Base-by-base conservation (phyloP, 2,113 vertebrate species). In the Caretta caretta region DNA sequence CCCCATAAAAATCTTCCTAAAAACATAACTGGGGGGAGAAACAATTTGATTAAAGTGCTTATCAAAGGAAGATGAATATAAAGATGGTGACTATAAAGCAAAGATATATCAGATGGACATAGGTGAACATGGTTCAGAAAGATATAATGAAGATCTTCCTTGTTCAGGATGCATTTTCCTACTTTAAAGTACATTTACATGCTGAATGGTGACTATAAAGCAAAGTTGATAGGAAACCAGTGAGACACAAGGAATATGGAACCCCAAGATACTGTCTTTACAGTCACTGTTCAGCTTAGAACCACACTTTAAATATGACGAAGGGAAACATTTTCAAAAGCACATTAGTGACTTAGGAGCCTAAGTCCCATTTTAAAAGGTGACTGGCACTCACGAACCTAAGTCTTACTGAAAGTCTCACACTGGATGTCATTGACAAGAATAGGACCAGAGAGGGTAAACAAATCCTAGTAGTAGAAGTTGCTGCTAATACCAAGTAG, bases 401-500 rank as follows among this genome's bases (percentile, higher is more conserved):
- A 76, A 6, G 42, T 80, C 93, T 84, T 49, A 13, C 38, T 89
- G 53, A 92, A 93, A 97, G 19, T 84, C 57, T 31, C 0, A 0
- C 42, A n/a, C 72, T 56, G 81, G 0, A 0, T 84, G 69, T 42
- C 1, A 2, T 50, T 91, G 75, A 85, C 65, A 35, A 85, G 42
- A 4, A 0, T 3, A 19, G 49, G 19, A 11, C 1, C 65, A 84
- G 53, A 16, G 17, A 92, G 35, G 14, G n/a, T 27, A 27, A 92
- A 7, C 0, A 0, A 81, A 80, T 53, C 54, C 54, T 48, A 0
- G 49, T 56, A 80, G 65, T 0, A 86, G 80, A 83, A 86, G 56
- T 75, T 86, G 57, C 82, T 93, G 62, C 86, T 91, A 81, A 90
- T 93, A 90, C 35, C 90, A 92, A 93, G 53, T 35, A 87, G 80